Base-by-base conservation (phyloP, 2,888 invertebrate genomes). In the Agrotis segetum region DNA sequence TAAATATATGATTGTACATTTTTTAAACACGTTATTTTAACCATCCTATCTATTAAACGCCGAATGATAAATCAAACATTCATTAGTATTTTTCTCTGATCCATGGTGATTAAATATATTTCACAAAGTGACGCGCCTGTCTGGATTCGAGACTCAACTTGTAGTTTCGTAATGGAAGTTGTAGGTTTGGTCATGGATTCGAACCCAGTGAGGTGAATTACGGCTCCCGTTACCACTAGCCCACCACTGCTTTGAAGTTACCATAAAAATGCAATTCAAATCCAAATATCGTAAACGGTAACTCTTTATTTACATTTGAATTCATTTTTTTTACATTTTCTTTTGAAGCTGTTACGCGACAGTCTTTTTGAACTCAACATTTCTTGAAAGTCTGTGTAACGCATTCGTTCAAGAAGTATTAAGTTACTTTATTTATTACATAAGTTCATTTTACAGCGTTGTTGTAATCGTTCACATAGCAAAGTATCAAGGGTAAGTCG, bases 281-380 rank as follows among this genome's bases (percentile, higher is more conserved):
- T 24, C n/a, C 59, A 29, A 13, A 16, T 55, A 29, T 69, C 55
- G 24, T 59, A 70, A 81, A 83, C 76, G 68, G 76, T 70, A 80
- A 77, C 70, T 81, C 61, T 87, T 87, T 87, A 87, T 85, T 87
- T 77, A 82, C 75, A 79, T 72, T 77, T 58, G 13, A 69, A 50
- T 58, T 55, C 17, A 24, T 61, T 76, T 74, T 65, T 72, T 73
- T 67, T 21, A 46, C 24, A 55, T 62, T 77, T 83, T 74, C 40
- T 56, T 61, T 46, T 34, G 59, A 53, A 47, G 21, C 50, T 65
- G 21, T 78, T 55, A 13, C 58, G n/a, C 44, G 52, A 61, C 74
- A 73, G 61, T 62, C 53, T 52, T 13, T 0, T 29, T 17, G 17
- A 44, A 59, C 52, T 40, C 29, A 53, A 55, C 17, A 63, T 74